Evolutionary conservation across 2,888 invertebrate genomes (phyloP), one percentile per base, ranked within the genome.

Genomic region (Exocentrus adspersus): DNA sequence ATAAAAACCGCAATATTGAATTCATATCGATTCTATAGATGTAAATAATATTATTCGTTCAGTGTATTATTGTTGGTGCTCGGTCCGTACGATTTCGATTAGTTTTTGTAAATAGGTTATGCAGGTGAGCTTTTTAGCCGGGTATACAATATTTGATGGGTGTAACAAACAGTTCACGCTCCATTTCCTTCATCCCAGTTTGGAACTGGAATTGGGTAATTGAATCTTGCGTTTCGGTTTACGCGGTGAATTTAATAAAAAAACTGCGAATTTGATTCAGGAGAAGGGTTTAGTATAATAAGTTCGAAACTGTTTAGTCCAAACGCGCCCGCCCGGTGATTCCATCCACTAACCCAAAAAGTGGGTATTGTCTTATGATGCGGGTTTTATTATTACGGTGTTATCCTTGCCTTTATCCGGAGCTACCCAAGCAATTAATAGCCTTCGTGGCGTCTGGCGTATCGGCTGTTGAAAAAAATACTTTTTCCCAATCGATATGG

Each of bases 401-500:
- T 24, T 16, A 28, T 7, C 10, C 7, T 12, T 28, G 24, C 46
- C 24, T 24, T 24, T 28, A 16, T 28, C 10, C 16, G 10, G 17
- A 48, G 10, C 28, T 14, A 48, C 2, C 48, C 16, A 24, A 28
- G 9, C 48, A 48, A 48, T 48, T 48, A 48, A 48, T 24, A 12
- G 48, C 14, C 24, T 48, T 48, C 17, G 14, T 7, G 10, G 42
- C n/a, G 20, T 53, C 19, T 41, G 9, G 42, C 20, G 9, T 16
- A 37, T n/a, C 10, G 9, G 6, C 19, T 9, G 12, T 16, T 12
- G 21, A 17, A 48, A 48, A 53, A 53, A 53, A 42, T 53, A 41
- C 53, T n/a, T 10, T 56, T 56, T 32, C 57, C 46, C 30, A 16
- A 57, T 46, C 46, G 57, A 57, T 30, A 32, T 30, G 45, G 16